These are phyloP conservation scores for Cantharis rustica DNA, from an alignment of 2,888 invertebrate species.

Conservation along the genomic window DNA sequence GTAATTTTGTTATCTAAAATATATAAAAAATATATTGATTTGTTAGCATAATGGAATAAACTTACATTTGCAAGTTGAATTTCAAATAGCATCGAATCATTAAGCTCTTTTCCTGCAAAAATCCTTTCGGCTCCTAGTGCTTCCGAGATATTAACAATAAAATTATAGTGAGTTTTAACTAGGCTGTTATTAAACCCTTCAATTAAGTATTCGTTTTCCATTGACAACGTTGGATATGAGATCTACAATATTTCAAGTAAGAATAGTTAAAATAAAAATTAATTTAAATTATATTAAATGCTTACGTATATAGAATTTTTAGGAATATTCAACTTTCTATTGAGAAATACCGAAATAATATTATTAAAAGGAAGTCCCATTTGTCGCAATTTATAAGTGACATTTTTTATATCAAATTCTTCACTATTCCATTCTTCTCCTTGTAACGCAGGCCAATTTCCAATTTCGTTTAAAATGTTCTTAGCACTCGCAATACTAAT, in stretches of 20 bases:
- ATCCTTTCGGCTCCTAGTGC: constrained; percentile 81
- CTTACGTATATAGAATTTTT: constrained; percentile 32
- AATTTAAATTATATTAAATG: constrained; percentile 7
- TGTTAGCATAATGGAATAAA: background rate
- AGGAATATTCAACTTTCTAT: constrained; percentile 3
- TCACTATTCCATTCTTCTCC: constrained; percentile 54
- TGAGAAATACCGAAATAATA: background rate
- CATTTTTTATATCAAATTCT: constrained; percentile 50
- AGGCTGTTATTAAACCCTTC: background rate
- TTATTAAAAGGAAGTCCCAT: constrained; percentile 43
- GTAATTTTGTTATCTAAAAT: constrained; percentile 22
- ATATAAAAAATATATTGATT: constrained; percentile 31
- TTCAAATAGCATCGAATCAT: constrained; percentile 84
- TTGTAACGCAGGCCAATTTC: constrained; percentile 64
- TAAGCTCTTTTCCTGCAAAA: constrained; percentile 72
- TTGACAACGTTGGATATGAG: background rate
- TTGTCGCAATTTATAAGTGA: constrained; percentile 44
- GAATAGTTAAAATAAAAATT: background rate
- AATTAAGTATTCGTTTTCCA: constrained; percentile 53
- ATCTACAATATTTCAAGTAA: background rate
- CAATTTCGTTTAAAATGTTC: constrained; percentile 55
- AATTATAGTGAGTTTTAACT: constrained; percentile 82
- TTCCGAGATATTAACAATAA: constrained; percentile 86
- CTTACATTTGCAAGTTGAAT: constrained; percentile 85
- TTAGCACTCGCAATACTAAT: constrained; percentile 46